Base-by-base conservation (phyloP, 2,888 invertebrate genomes). In the Villa cingulata region DNA sequence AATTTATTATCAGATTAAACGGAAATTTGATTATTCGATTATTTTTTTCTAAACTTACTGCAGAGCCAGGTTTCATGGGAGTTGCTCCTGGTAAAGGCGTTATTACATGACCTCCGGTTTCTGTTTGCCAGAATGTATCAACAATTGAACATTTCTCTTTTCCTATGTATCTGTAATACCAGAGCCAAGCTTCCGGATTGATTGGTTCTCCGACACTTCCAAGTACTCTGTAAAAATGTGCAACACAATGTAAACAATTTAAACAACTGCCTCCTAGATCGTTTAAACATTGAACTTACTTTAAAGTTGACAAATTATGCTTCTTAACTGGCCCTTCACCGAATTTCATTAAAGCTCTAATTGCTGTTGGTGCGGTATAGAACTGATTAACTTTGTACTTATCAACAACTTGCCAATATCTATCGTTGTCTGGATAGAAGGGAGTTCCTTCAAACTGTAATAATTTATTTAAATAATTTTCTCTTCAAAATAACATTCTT, bases 61-160 rank as follows among this genome's bases (percentile, higher is more conserved):
- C 97, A 48, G 96, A 87, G 50, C 97, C 97, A 1, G 98, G 97
- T 70, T 98, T 98, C 81, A 92, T 89, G 15, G 92, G 89, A 2
- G 90, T 95, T 18, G 90, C 91, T 18, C 95, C 96, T 0, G 98
- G 97, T 44, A 98, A 70, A 32, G 96, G 91, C 34, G 96, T 94
- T 41, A 98, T 76, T 18, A 96, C 89, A 71, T 97, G 96, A 1
- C 97, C 97, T 10, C 97, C 97, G 6, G 97, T 98, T 74, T 98
- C 98, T 1, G 98, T 98, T 72, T 98, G 98, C 97, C 97, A 98
- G 72, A 94, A 98, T 0, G 98, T 99, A 65, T 99, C 98, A 0
- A 88, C 90, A 61, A 99, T 86, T 47, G 95, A 89, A 69, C 91
- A 91, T 53, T 78, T 80, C 41, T 79, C 78, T 51, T 80, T 76